These are phyloP conservation scores for Temnothorax ravouxi DNA, from an alignment of 2,888 invertebrate species.

Conservation along the genomic window DNA sequence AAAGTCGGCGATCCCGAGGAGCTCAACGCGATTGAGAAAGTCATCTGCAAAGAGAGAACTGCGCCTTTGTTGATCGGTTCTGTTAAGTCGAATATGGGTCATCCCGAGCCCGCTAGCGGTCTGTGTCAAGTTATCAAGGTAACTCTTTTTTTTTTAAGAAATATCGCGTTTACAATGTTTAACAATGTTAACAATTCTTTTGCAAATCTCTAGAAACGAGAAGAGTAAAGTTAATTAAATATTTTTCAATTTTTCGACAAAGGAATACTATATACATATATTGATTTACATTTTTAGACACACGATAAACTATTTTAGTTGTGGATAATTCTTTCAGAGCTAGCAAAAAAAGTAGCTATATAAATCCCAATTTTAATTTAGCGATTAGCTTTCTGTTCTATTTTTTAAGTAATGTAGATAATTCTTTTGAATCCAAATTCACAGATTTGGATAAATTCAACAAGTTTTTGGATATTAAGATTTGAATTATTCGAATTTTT, in stretches of 20 bases:
- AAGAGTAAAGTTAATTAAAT: not conserved
- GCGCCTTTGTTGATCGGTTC: constrained; percentile 95
- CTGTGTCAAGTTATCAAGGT: constrained; percentile 94
- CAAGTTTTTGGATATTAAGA: not conserved
- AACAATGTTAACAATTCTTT: not conserved
- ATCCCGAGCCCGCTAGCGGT: constrained; percentile 95
- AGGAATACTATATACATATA: not conserved
- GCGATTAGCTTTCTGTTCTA: not conserved
- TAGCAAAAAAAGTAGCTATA: not conserved
- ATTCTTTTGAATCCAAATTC: not conserved
- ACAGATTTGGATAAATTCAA: not conserved
- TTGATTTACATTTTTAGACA: not conserved
- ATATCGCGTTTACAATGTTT: not conserved
- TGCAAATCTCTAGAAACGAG: not conserved
- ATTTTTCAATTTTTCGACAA: not conserved
- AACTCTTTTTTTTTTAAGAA: constrained; percentile 50
- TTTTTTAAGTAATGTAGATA: not conserved
- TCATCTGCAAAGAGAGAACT: constrained; percentile 92
- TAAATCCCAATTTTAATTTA: not conserved
- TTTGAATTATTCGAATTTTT: not conserved
- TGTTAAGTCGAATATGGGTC: constrained; percentile 97
- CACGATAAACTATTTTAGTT: not conserved
- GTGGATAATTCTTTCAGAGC: not conserved
- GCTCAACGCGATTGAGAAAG: constrained; percentile 92
- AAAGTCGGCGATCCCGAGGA: constrained; percentile 97